These are phyloP conservation scores for Drosophila trapezifrons DNA, from an alignment of 1,140 invertebrate genomes.

Conservation along the genomic window DNA sequence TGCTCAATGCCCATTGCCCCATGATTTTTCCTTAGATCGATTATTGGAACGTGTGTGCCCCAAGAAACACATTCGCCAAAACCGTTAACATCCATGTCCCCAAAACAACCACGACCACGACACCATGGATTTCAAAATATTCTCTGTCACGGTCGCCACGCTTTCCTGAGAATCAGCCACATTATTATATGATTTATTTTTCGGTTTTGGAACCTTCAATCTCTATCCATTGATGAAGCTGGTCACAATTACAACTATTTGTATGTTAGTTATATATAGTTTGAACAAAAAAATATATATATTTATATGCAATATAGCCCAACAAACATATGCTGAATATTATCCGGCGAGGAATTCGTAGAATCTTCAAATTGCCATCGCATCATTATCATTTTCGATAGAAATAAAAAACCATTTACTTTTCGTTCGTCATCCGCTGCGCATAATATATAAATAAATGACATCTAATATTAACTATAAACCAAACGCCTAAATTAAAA, in stretches of 20 bases:
- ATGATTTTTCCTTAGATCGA: slow-evolving; percentile 1
- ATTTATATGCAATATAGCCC: not conserved
- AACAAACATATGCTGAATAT: slow-evolving; percentile 2
- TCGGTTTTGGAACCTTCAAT: not conserved
- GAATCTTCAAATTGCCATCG: slow-evolving; percentile 1
- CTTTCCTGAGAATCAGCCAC: slow-evolving; percentile 2
- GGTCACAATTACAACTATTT: not conserved
- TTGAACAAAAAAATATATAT: not conserved
- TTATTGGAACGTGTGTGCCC: slow-evolving; percentile 34
- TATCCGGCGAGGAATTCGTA: slow-evolving; percentile 20
- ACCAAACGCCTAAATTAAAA: slow-evolving; percentile 35
- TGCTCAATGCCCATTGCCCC: slow-evolving; percentile 18
- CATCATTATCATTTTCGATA: slow-evolving; percentile 1
- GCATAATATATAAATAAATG: slow-evolving; percentile 55
- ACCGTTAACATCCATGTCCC: slow-evolving; percentile 6
- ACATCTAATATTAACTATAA: slow-evolving; percentile 55
- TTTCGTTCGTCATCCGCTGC: slow-evolving; percentile 44
- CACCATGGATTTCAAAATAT: slow-evolving; percentile 2
- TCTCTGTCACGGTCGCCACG: not conserved
- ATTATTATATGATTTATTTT: not conserved
- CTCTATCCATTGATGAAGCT: not conserved
- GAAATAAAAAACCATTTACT: not conserved
- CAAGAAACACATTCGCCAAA: slow-evolving; percentile 32
- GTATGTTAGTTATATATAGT: slow-evolving; percentile 1
- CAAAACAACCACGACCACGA: not conserved